phyloP scores from a whole-genome alignment of 2,888 invertebrate genomes.

The Himalopsyche kuldschensis region DNA sequence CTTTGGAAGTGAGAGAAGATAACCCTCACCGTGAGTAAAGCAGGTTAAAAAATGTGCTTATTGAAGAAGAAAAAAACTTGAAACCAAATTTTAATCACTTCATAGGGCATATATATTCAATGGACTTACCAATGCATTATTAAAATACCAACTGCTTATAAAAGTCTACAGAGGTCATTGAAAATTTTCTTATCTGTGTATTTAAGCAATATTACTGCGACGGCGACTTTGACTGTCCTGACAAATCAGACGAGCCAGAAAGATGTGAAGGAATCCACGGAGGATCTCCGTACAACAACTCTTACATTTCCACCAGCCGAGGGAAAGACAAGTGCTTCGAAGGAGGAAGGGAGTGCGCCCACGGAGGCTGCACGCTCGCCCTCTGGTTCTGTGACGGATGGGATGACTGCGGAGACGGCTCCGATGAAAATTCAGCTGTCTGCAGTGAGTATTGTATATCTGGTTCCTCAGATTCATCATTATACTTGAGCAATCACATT shows the following conservation, averaged over 20 bases:
- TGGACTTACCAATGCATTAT: too few relatives aligned
- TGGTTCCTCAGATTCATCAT: too few relatives aligned
- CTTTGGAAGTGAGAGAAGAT: too few relatives aligned
- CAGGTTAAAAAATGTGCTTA: too few relatives aligned
- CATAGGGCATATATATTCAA: too few relatives aligned
- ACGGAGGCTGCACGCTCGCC: slow-evolving; percentile 67
- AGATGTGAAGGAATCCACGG: slow-evolving; percentile 55
- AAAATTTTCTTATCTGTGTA: neutral
- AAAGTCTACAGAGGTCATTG: too few relatives aligned
- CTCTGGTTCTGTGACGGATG: slow-evolving; percentile 72
- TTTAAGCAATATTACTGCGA: slow-evolving; percentile 64
- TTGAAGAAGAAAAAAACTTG: too few relatives aligned
- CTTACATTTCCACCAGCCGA: neutral
- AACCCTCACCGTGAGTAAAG: too few relatives aligned
- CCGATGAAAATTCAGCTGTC: slow-evolving; percentile 63
- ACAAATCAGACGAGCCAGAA: slow-evolving; percentile 70
- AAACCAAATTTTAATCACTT: too few relatives aligned
- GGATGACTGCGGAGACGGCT: slow-evolving; percentile 69
- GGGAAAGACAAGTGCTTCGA: slow-evolving; percentile 42
- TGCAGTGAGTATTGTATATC: slow-evolving; percentile 50
- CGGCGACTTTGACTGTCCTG: slow-evolving; percentile 68
- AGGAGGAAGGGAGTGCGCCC: slow-evolving; percentile 61
- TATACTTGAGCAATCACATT: neutral
- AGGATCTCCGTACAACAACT: neutral
- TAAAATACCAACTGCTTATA: too few relatives aligned